Evolutionary conservation across 2,113 vertebrate species (phyloP).

Genomic region (Aldabrachelys gigantea): DNA sequence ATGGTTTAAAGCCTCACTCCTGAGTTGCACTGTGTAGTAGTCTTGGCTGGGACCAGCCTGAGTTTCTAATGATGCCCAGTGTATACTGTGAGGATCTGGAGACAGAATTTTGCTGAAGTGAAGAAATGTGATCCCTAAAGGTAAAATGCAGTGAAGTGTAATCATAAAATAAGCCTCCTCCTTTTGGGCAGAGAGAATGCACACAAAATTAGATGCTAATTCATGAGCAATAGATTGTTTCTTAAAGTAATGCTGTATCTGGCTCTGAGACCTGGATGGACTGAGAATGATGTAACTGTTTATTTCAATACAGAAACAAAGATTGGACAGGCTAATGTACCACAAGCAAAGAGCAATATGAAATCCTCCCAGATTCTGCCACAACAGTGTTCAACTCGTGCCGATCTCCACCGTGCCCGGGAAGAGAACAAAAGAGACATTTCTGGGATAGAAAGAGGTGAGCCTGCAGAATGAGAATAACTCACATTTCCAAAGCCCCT

Average conservation of each 20-base stretch:
- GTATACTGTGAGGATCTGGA: not conserved
- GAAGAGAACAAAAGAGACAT: not conserved
- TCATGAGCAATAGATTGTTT: not conserved
- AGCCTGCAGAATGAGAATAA: not conserved
- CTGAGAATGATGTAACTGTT: not conserved
- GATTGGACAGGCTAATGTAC: slow-evolving; percentile 10
- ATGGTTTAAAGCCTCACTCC: not conserved
- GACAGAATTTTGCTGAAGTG: not conserved
- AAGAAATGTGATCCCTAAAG: not conserved
- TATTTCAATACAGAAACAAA: slow-evolving; percentile 47
- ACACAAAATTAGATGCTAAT: not conserved
- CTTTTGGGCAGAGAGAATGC: not conserved
- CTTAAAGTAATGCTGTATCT: not conserved
- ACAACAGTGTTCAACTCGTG: not conserved
- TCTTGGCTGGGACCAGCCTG: not conserved
- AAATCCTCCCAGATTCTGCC: not conserved
- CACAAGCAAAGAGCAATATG: not conserved
- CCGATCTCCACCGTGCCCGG: not conserved
- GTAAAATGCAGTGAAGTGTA: not conserved
- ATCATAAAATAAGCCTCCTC: not conserved
- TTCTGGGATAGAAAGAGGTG: slow-evolving; percentile 34
- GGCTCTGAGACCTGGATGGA: not conserved
- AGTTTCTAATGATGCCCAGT: not conserved
- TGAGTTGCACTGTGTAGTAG: not conserved
- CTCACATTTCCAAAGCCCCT: not conserved